A percentile compares a stretch with the other conserved stretches of the same genome.
These are phyloP conservation scores for Scotopteryx bipunctaria DNA, from an alignment of 2,888 invertebrate species.

Conservation along the genomic window DNA sequence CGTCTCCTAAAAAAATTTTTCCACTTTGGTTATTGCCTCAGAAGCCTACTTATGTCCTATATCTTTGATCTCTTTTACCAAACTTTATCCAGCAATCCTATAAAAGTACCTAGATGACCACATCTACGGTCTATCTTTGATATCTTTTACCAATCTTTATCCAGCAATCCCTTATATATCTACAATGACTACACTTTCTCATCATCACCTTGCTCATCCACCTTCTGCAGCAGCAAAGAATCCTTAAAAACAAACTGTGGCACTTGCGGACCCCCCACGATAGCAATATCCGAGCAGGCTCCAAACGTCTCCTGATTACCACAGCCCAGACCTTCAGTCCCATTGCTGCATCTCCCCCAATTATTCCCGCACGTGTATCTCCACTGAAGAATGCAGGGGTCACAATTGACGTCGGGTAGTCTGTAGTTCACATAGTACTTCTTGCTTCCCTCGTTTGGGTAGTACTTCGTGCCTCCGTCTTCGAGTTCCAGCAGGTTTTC, in stretches of 20 bases:
- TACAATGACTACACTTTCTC: neutral
- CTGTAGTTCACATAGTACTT: conserved; percentile 87
- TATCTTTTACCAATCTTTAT: no score
- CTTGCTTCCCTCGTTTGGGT: conserved; percentile 86
- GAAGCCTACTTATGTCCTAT: no score
- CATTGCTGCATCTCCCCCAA: conserved; percentile 89
- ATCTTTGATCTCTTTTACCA: no score
- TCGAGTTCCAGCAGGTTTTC: conserved; percentile 84
- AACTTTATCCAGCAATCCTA: no score
- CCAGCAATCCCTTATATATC: neutral
- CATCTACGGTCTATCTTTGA: no score
- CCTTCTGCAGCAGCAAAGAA: conserved; percentile 18
- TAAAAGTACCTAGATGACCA: no score
- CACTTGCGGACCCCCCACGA: conserved; percentile 54
- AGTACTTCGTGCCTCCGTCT: conserved; percentile 83
- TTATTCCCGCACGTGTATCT: conserved; percentile 92
- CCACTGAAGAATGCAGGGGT: conserved; percentile 94
- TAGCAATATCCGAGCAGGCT: conserved; percentile 90
- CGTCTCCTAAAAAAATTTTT: no score
- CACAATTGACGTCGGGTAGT: conserved; percentile 85
- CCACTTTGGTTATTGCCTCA: no score
- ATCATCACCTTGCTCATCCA: conserved; percentile 31
- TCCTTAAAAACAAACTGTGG: conserved; percentile 18
- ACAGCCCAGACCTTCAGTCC: conserved; percentile 90
- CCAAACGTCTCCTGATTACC: conserved; percentile 94